Percentiles rank a stretch among this genome's conserved stretches.
These are phyloP conservation scores for Anguilla anguilla DNA, from an alignment of 2,797 vertebrate genomes.

Conservation along the genomic window DNA sequence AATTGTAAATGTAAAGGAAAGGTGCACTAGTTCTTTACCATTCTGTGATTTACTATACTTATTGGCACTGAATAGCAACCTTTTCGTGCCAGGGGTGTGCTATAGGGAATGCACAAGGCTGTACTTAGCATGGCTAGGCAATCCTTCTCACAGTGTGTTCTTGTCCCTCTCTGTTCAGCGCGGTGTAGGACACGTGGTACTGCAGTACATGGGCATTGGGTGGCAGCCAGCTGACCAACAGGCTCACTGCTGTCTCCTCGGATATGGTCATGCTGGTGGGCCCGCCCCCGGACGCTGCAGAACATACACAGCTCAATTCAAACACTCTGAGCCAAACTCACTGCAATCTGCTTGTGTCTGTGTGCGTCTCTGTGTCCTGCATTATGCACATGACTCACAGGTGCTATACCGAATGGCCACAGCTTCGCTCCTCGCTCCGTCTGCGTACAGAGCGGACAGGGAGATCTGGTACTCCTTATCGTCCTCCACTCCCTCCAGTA, in stretches of 20 bases:
- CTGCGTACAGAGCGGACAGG: slow-evolving; percentile 85
- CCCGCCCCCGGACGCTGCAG: slow-evolving; percentile 76
- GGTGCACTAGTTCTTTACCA: background rate
- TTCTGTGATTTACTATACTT: background rate
- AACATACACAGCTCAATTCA: slow-evolving; percentile 10
- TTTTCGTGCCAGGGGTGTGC: background rate
- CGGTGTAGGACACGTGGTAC: slow-evolving; percentile 79
- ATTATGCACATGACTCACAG: slow-evolving; percentile 70
- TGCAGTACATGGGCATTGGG: slow-evolving; percentile 81
- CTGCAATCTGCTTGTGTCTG: background rate
- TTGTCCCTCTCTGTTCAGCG: slow-evolving; percentile 69
- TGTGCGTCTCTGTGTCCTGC: background rate
- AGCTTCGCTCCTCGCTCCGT: slow-evolving; percentile 86
- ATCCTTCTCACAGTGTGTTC: slow-evolving; percentile 74
- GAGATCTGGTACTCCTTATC: slow-evolving; percentile 89
- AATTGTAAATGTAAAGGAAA: background rate
- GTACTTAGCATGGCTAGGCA: background rate
- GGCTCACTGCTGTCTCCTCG: slow-evolving; percentile 80
- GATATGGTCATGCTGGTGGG: slow-evolving; percentile 78
- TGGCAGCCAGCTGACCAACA: slow-evolving; percentile 82
- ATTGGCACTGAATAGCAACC: background rate
- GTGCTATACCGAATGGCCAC: slow-evolving; percentile 85
- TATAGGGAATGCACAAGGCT: background rate
- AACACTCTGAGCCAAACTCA: background rate
- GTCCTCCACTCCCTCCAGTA: slow-evolving; percentile 81